Evolutionary conservation across 2,888 invertebrate genomes (phyloP).

Genomic region (Helicoverpa assulta): DNA sequence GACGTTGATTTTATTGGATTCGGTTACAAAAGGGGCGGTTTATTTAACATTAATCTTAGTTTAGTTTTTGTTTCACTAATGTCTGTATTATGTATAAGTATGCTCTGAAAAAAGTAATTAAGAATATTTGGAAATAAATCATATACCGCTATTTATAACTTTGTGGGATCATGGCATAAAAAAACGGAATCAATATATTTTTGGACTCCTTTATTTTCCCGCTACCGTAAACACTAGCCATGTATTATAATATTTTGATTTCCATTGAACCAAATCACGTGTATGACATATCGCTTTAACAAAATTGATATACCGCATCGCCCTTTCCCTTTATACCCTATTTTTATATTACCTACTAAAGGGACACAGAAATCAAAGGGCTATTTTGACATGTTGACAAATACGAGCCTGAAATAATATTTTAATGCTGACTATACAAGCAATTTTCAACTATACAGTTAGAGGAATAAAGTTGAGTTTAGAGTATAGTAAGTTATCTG

Average conservation of each 20-base stretch:
- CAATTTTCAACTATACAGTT: constrained; percentile 42
- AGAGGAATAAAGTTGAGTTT: constrained; percentile 49
- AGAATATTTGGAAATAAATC: too few relatives aligned
- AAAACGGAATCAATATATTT: neutral
- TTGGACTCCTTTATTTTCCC: neutral
- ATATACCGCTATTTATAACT: too few relatives aligned
- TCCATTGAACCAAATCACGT: constrained; percentile 61
- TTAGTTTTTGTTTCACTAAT: too few relatives aligned
- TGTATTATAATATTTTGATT: constrained; percentile 44
- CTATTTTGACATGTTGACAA: constrained; percentile 88
- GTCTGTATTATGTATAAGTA: too few relatives aligned
- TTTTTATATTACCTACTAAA: constrained; percentile 75
- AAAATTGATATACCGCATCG: constrained; percentile 79
- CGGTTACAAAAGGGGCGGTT: too few relatives aligned
- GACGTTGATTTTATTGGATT: too few relatives aligned
- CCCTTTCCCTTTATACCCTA: constrained; percentile 73
- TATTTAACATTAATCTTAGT: too few relatives aligned
- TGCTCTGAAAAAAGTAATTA: too few relatives aligned
- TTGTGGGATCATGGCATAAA: too few relatives aligned
- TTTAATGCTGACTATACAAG: constrained; percentile 47
- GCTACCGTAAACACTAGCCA: constrained; percentile 25
- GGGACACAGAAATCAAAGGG: constrained; percentile 87
- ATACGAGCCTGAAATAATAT: constrained; percentile 83
- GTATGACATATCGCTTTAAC: constrained; percentile 71
- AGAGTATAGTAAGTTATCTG: constrained; percentile 39